Evolutionary conservation across 1,140 invertebrate species (phyloP).

Genomic region (Diplogasteroides magnus): DNA sequence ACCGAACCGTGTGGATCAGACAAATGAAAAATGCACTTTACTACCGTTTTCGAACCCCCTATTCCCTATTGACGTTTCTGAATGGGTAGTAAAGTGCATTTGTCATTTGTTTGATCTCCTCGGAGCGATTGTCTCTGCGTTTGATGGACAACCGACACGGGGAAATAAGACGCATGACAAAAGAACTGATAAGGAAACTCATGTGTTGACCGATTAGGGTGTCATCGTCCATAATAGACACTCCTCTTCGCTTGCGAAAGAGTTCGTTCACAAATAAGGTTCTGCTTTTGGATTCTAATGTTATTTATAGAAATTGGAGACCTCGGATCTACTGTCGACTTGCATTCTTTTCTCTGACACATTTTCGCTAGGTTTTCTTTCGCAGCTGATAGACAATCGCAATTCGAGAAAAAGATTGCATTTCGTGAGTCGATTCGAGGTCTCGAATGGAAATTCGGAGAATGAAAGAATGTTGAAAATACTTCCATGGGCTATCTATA

Average conservation of each 20-base stretch:
- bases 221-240: no score
- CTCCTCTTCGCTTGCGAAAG: no score
- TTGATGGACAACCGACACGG: not conserved
- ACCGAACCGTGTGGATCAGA: no score
- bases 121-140: no score
- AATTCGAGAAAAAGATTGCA: not conserved
- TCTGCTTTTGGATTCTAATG: no score
- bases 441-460: not conserved
- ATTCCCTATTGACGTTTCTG: not conserved
- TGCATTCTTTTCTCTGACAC: not conserved
- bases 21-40: no score
- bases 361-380: not conserved
- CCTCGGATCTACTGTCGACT: no score
- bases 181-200: not conserved
- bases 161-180: conserved; percentile 10
- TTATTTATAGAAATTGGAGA: no score
- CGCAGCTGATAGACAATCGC: not conserved
- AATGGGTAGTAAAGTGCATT: no score
- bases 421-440: not conserved
- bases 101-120: not conserved
- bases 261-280: no score
- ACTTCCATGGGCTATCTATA: not conserved
- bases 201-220: not conserved
- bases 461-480: not conserved
- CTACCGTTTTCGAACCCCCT: no score